Evolutionary conservation across 2,797 vertebrate species (phyloP), one percentile per base, ranked within the genome.

Genomic region (Manis pentadactyla): DNA sequence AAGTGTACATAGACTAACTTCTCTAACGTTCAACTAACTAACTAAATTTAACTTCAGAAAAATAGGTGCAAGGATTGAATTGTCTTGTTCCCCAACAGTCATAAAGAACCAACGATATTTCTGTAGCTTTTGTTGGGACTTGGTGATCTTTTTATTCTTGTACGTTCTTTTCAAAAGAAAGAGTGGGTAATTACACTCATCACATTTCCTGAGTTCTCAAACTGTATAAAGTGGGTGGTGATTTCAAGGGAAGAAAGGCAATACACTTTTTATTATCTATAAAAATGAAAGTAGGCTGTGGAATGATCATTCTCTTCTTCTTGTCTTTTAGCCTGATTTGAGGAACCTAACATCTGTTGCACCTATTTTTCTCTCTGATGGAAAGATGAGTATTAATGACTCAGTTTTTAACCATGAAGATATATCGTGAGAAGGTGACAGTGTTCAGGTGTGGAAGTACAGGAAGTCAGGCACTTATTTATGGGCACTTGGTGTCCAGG

Each of bases 181-280:
- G 5, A n/a, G 5, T 49, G 57, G n/a, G 21, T 85, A 88, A 90
- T 83, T 95, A 87, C 82, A 77, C 31, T 93, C 46, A 61, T 64
- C 68, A 96, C n/a, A 73, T 91, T 97, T 86, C 14, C 39, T 31
- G 39, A 88, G 25, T 89, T 92, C 39, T 93, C 87, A 63, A 61
- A 75, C 79, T 78, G 0, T 59, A 31, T 85, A 57, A 87, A 85
- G 18, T 73, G 71, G 46, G 49, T 79, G 25, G n/a, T 94, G 59
- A 86, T 82, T 92, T 96, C 31, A 75, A 34, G n/a, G 15, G 2
- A 17, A 37, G 89, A 88, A 92, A 93, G 12, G 7, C 15, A 78
- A 92, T 13, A 29, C 61, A 25, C 37, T 59, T 93, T 92, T 84
- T 42, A 57, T 79, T 85, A 87, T 21, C 34, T 87, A 15, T 81